Evolutionary conservation across 1,140 invertebrate species (phyloP), one percentile per base, ranked within the genome.

Genomic region (Coelopa frigida): DNA sequence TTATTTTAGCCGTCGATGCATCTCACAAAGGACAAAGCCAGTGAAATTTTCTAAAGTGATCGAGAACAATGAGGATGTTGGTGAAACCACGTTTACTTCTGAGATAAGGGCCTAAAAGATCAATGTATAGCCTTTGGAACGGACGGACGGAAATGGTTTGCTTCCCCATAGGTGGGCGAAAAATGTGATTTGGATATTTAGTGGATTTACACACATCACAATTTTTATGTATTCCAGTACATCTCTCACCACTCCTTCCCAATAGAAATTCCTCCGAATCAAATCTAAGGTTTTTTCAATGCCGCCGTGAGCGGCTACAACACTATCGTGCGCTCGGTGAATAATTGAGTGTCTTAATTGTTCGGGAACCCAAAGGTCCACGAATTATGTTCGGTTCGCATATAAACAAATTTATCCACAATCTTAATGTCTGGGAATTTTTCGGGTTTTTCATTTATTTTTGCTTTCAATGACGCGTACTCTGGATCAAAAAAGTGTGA

Each of bases 321-420:
- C 31, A 5, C 14, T 8, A 7, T 26, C 15, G n/a, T 50, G 49
- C 8, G 36, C 27, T 4, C 31, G 21, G 5, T 6, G 11, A n/a
- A 50, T 33, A 17, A 35, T 10, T 20, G 31, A 37, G 2, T 12
- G 3, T 12, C 18, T 7, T n/a, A 46, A 18, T 27, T 36, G 31
- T 1, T 12, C 3, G 23, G 49, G 49, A 17, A 50, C 31, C 49
- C 43, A 45, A 12, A 50, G 23, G 36, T 46, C 49, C 49, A 50
- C 4, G 20, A 17, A 33, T n/a, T 20, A 24, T 24, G 39, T 27
- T 48, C 24, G 3, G 27, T 48, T 22, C 38, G 27, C 5, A 33
- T 41, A 18, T 48, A 48, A 15, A 48, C 38, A 17, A 27, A 41
- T 26, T 33, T 23, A 12, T 39, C 38, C 12, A 35, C 24, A n/a